Conservation (phyloP, 2,888 invertebrate genomes). For the Podotricha telesiphe region DNA sequence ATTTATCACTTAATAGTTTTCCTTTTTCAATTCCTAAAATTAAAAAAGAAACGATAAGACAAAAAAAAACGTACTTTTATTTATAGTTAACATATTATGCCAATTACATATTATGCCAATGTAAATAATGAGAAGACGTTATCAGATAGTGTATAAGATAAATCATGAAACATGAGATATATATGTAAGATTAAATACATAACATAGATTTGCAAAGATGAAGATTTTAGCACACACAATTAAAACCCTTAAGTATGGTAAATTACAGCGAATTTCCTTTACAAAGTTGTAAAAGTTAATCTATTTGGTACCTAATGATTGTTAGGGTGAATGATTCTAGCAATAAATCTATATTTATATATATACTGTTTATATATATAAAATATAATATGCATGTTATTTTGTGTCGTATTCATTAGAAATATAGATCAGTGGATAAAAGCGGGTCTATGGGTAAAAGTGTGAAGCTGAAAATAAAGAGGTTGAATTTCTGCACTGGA, state of each 20-base stretch:
- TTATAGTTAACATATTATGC: no score
- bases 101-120: slow-evolving; percentile 6
- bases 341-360: neutral
- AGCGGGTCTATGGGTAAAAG: no score
- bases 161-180: neutral
- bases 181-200: no score
- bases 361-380: neutral
- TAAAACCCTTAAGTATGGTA: neutral
- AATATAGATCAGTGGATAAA: no score
- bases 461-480: no score
- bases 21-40: no score
- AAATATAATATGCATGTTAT: neutral
- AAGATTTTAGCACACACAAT: neutral
- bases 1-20: no score
- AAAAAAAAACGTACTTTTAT: neutral
- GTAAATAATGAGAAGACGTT: slow-evolving; percentile 7
- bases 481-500: no score
- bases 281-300: neutral
- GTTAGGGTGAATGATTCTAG: neutral
- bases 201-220: neutral
- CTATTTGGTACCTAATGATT: neutral
- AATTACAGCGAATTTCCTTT: neutral
- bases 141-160: slow-evolving; percentile 7
- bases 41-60: no score
- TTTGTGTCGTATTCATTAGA: neutral